Evolutionary conservation across 2,113 vertebrate species (phyloP), one percentile per base, ranked within the genome.

Genomic region (Chauna torquata): DNA sequence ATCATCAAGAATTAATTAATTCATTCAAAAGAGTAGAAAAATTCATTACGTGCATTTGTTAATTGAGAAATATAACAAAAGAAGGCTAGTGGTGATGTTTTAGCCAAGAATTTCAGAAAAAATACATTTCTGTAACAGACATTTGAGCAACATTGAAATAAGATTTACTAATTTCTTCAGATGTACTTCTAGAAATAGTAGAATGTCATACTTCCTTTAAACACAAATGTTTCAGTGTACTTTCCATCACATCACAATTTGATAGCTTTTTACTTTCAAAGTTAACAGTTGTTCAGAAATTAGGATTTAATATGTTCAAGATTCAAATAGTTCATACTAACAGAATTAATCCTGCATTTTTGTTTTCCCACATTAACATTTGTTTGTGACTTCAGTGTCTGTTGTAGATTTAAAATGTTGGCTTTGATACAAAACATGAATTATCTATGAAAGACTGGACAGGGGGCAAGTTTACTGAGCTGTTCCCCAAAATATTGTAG

Each of bases 321-420:
- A 92, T 78, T 91, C 71, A 91, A 82, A 72, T 32, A 95, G 57
- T 76, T 83, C 87, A 89, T 59, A 87, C 25, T 23, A 86, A 76
- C 55, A 76, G 84, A 94, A 62, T 82, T 68, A 86, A 94, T 82
- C 20, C 20, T 65, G n/a, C 71, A 62, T 86, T 92, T 90, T 87
- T 95, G 40, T 75, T 93, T 91, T 89, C 89, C 83, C 87, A 85
- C 65, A 82, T 55, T 44, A 89, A 88, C 66, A 82, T 85, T 94
- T 95, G 84, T 55, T 95, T 76, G n/a, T 82, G 77, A 75, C 69
- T 95, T 82, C 49, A 42, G 17, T 89, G 89, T 86, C 91, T 96
- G 89, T 40, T 89, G 58, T 65, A 94, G 47, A 85, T 95, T 89
- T 86, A 81, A 91, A 86, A 87, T 55, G 87, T 11, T 94, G 79